These are phyloP conservation scores for Myxocyprinus asiaticus DNA, from an alignment of 2,113 vertebrate species.

Conservation along the genomic window DNA sequence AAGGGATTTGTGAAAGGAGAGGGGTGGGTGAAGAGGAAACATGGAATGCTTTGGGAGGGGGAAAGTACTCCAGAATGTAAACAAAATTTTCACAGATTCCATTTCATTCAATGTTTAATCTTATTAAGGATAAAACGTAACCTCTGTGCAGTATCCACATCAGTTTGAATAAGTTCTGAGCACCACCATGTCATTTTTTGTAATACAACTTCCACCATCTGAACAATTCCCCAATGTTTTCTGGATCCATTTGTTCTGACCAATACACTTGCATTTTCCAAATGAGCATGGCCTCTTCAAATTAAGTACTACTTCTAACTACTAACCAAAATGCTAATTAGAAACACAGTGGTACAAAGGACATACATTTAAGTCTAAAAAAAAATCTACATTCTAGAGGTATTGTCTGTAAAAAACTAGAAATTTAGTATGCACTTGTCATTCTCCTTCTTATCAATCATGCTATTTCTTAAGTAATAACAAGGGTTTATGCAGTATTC, in stretches of 20 bases:
- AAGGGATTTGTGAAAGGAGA: constrained; percentile 32
- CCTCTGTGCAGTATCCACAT: not conserved
- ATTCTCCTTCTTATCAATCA: constrained; percentile 37
- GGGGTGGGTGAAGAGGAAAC: constrained; percentile 25
- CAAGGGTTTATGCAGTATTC: constrained; percentile 35
- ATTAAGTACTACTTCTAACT: not conserved
- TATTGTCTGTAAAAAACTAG: constrained; percentile 42
- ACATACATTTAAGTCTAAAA: constrained; percentile 12
- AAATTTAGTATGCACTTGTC: constrained; percentile 23
- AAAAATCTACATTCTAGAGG: constrained; percentile 24
- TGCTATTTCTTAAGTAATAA: constrained; percentile 44
- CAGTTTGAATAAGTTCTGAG: not conserved
- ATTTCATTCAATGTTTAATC: not conserved
- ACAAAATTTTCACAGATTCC: constrained; percentile 19
- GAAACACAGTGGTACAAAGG: constrained; percentile 31
- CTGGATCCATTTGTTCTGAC: not conserved
- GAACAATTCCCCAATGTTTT: not conserved
- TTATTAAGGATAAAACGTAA: not conserved
- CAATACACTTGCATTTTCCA: not conserved
- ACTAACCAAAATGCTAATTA: constrained; percentile 1
- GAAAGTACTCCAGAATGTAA: constrained; percentile 10
- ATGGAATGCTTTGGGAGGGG: constrained; percentile 43
- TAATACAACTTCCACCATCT: not conserved
- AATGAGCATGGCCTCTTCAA: not conserved
- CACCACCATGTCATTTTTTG: not conserved